Evolutionary conservation across 2,113 vertebrate species (phyloP), one percentile per base, ranked within the genome.

Genomic region (Microcebus ravelobensis): DNA sequence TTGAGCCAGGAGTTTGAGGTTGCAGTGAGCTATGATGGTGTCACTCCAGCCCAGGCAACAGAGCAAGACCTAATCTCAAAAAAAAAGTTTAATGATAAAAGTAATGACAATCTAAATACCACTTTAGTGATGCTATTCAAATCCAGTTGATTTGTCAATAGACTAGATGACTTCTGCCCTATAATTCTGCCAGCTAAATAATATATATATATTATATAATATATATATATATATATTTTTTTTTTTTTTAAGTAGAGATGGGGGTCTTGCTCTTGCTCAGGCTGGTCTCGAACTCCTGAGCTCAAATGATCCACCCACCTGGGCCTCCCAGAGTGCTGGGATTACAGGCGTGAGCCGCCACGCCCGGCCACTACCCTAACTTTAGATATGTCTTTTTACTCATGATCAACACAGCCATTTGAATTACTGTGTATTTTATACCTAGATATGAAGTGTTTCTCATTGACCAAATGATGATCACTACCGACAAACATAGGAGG

Each of bases 301-400:
- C 42, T 45, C 42, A 45, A 45, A 45, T 7, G 7, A 45, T 45
- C 42, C 42, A 8, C 45, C 45, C 45, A 48, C 45, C 45, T 48
- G 45, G 45, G 45, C 45, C 45, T 48, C 45, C 45, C 45, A 48
- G 10, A 48, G 45, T 48, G 45, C 45, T 48, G 11, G 45, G 45
- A 48, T 48, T 48, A 48, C 8, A 48, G 45, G 45, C 45, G 11
- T 48, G 45, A 48, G 45, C 45, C 45, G 11, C 45, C 10, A 48
- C 9, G 11, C 45, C 45, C 8, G 2, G 45, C 45, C 45, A 42
- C 67, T 29, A 73, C 21, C 63, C 61, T 91, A 67, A 45, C 82
- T 95, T 67, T 71, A 89, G 63, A 70, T 92, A 0, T n/a, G 14
- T 87, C 34, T 71, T 95, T 82, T 83, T 55, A 93, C 71, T 91